These are phyloP conservation scores for Patagioenas fasciata DNA, from an alignment of 2,113 vertebrate species.

Conservation along the genomic window DNA sequence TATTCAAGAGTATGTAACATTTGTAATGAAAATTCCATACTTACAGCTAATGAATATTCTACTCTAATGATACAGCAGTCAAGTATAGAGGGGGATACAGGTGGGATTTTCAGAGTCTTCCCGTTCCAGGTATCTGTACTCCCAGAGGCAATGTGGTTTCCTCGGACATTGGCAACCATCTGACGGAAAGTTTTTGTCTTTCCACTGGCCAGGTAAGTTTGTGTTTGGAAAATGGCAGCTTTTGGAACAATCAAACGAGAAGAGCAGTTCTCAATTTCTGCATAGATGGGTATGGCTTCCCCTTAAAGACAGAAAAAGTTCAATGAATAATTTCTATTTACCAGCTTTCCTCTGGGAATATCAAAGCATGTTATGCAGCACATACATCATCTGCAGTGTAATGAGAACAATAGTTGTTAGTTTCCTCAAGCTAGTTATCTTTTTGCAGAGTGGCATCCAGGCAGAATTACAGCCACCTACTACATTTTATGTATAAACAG, in stretches of 20 bases:
- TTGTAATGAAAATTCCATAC: constrained; percentile 6
- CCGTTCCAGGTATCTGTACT: constrained; percentile 83
- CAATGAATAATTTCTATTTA: constrained; percentile 23
- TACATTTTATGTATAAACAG: neutral
- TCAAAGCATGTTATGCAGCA: constrained; percentile 30
- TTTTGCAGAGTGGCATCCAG: neutral
- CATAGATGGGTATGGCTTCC: constrained; percentile 85
- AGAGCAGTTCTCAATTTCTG: constrained; percentile 86
- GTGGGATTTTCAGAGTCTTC: constrained; percentile 83
- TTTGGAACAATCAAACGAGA: constrained; percentile 86
- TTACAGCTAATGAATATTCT: constrained; percentile 83
- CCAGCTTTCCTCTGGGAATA: constrained; percentile 43
- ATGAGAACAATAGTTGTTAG: constrained; percentile 9
- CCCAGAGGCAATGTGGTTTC: constrained; percentile 83
- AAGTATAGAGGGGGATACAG: constrained; percentile 83
- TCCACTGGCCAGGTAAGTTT: constrained; percentile 81
- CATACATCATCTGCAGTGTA: neutral
- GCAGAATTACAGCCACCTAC: constrained; percentile 42
- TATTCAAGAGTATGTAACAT: neutral
- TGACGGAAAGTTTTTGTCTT: constrained; percentile 80
- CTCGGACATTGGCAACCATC: constrained; percentile 82
- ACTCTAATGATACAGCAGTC: constrained; percentile 84
- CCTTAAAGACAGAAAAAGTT: constrained; percentile 68
- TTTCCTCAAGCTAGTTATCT: constrained; percentile 13
- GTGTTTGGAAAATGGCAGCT: constrained; percentile 87